Evolutionary conservation across 2,113 vertebrate species (phyloP).

Genomic region (Mobula birostris): DNA sequence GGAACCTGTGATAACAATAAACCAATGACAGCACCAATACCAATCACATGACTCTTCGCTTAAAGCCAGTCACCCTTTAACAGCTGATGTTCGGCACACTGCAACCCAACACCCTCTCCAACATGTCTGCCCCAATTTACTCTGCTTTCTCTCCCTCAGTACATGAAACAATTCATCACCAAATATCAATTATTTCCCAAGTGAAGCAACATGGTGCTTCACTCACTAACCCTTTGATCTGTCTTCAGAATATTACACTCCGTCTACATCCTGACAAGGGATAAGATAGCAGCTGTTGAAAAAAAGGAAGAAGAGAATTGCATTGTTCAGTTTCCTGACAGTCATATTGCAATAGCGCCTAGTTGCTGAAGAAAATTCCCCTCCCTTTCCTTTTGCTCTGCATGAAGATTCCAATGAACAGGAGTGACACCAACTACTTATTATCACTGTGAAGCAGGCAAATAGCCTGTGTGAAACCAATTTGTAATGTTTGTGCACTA

Average conservation of each 20-base stretch:
- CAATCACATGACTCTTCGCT: no score
- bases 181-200: background rate
- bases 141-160: no score
- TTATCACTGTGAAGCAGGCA: conserved; percentile 2
- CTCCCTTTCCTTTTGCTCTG: background rate
- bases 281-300: background rate
- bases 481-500: background rate
- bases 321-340: background rate
- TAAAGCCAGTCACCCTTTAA: no score
- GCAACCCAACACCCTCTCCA: no score
- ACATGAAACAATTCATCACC: background rate
- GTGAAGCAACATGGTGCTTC: background rate
- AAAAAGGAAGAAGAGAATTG: background rate
- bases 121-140: background rate
- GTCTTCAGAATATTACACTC: background rate
- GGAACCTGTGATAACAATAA: no score
- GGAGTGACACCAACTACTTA: no score
- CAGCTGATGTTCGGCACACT: no score
- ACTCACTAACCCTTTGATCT: background rate
- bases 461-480: background rate
- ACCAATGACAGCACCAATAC: no score
- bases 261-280: background rate
- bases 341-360: background rate
- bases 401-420: background rate
- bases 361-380: background rate